Conservation (phyloP, 2,113 vertebrate species). For the Ictalurus punctatus region DNA sequence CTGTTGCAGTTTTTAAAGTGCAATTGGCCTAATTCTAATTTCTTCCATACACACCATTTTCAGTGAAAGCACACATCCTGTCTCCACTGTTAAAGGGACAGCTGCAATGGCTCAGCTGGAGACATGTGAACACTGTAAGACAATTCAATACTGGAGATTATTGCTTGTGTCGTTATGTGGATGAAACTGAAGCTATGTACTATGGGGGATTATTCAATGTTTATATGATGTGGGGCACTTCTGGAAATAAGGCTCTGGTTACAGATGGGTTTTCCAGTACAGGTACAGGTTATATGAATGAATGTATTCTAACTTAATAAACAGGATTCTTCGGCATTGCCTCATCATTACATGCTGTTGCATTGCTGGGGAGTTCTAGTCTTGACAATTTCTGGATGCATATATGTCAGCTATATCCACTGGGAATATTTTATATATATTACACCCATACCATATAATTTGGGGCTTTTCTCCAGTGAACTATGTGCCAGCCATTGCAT, state of each 20-base stretch:
- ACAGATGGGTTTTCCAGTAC: slow-evolving; percentile 17
- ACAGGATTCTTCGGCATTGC: not conserved
- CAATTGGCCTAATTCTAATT: not conserved
- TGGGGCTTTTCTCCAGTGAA: not conserved
- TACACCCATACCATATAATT: not conserved
- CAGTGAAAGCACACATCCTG: not conserved
- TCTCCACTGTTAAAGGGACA: not conserved
- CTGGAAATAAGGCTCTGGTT: not conserved
- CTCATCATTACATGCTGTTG: slow-evolving; percentile 15
- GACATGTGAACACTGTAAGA: not conserved
- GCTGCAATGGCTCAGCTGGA: not conserved
- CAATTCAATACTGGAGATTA: not conserved
- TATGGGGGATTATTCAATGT: not conserved
- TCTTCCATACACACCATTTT: not conserved
- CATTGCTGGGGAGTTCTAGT: not conserved
- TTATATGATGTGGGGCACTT: not conserved
- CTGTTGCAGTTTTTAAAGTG: not conserved
- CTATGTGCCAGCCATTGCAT: not conserved
- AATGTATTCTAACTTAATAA: slow-evolving; percentile 7
- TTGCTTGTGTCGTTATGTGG: not conserved
- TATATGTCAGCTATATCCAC: not conserved
- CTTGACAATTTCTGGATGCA: not conserved
- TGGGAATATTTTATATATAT: slow-evolving; percentile 11
- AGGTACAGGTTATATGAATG: slow-evolving; percentile 14
- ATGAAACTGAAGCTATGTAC: not conserved